Percentiles rank a stretch among this genome's conserved stretches.
phyloP scores from a whole-genome alignment of 2,888 invertebrate species.

The Tenodera sinensis region DNA sequence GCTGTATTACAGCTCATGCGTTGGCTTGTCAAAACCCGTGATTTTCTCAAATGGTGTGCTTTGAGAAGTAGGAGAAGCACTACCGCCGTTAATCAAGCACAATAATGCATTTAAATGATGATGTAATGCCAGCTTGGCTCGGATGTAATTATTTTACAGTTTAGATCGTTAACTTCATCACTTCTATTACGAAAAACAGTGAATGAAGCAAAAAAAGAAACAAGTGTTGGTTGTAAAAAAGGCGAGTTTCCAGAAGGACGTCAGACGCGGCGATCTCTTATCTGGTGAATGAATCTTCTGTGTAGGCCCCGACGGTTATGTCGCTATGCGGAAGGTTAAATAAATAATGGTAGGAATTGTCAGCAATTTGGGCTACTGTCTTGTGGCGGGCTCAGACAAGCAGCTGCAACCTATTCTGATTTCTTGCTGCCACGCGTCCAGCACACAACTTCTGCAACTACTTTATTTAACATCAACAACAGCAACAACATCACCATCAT shows the following conservation, averaged over 20 bases:
- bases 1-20: not conserved
- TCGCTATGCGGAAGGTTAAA: not conserved
- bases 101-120: conserved; percentile 25
- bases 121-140: conserved; percentile 2
- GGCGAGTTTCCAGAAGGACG: not conserved
- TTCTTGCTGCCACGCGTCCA: not conserved
- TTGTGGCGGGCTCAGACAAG: not conserved
- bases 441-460: not conserved
- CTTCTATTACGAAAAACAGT: not conserved
- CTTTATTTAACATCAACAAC: not conserved
- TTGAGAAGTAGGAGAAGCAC: not conserved
- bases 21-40: not conserved
- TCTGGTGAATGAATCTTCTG: not conserved
- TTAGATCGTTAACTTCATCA: conserved; percentile 15
- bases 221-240: not conserved
- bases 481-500: too few relatives aligned
- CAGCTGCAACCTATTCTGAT: not conserved
- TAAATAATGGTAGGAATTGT: not conserved
- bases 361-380: not conserved
- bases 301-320: not conserved
- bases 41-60: not conserved
- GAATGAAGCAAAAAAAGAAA: not conserved
- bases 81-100: not conserved
- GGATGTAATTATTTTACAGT: conserved; percentile 15
- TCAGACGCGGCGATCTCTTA: not conserved